These are phyloP conservation scores for Acleris laterana DNA, from an alignment of 2,888 invertebrate genomes.

Conservation along the genomic window DNA sequence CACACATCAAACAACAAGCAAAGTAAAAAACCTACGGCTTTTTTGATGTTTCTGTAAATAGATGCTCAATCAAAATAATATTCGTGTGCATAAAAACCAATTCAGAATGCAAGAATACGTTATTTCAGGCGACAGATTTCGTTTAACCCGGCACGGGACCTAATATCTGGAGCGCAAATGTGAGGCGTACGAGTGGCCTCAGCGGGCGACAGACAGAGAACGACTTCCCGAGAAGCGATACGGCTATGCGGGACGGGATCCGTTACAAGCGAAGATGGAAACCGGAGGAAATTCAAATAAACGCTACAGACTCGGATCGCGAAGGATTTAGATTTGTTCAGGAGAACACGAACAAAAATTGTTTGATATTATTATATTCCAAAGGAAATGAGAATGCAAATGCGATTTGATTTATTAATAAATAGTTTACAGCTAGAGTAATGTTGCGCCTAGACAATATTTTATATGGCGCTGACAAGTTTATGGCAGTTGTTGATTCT, in stretches of 20 bases:
- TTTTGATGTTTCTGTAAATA: too few species aligned
- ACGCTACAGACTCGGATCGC: conserved; percentile 54
- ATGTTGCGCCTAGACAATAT: conserved; percentile 32
- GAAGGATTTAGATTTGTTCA: conserved; percentile 59
- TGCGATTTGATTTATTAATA: conserved; percentile 47
- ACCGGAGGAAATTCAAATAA: conserved; percentile 66
- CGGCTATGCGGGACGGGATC: conserved; percentile 46
- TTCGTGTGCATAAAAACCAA: too few species aligned
- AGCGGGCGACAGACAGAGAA: conserved; percentile 19
- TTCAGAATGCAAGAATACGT: neutral
- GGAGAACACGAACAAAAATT: conserved; percentile 51
- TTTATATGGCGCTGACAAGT: conserved; percentile 36
- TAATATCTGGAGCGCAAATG: conserved; percentile 21
- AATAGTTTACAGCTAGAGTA: conserved; percentile 35
- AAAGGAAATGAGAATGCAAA: conserved; percentile 50
- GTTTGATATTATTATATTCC: conserved; percentile 57
- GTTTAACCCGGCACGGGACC: neutral
- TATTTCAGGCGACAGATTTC: conserved; percentile 3
- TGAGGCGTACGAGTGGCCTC: conserved; percentile 17
- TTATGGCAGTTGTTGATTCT: conserved; percentile 34
- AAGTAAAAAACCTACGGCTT: too few species aligned
- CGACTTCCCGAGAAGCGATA: conserved; percentile 41
- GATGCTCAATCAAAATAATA: too few species aligned
- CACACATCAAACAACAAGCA: too few species aligned
- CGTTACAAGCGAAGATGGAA: conserved; percentile 48